Base-by-base conservation (phyloP, 2,797 vertebrate genomes). In the Pogonophryne albipinna region DNA sequence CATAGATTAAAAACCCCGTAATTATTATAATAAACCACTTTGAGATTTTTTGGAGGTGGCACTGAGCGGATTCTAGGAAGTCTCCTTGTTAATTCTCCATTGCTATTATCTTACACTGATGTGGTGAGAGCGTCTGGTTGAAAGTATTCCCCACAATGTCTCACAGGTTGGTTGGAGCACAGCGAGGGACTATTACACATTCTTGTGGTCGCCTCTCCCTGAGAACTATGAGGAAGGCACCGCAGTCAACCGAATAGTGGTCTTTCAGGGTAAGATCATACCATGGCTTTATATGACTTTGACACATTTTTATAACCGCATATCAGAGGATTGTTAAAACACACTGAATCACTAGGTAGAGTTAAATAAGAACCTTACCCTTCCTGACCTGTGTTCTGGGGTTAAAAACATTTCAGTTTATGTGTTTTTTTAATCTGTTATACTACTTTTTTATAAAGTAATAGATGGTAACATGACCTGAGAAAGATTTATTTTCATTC, bases 141-240 rank as follows among this genome's bases (percentile, higher is more conserved):
- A 90, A 77, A 70, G 50, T 52, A 84, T 83, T 82, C 71, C 61
- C 71, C 82, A 76, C 83, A 66, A 86, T 92, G 89, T 93, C 63
- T 90, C 89, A 78, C 91, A 99, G 98, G 98, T 99, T 89, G 98
- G 98, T 81, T 99, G 98, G 98, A 99, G 97, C 94, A 99, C 98
- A 45, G 97, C 98, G 79, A 96, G 98, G 90, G 98, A 99, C 93
- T 99, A 99, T 94, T 99, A 99, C 74, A 99, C 98, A 0, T 99
- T 99, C 95, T 93, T 99, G 89, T 99, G 98, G 98, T 99, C 98
- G n/a, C 97, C 97, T 85, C 95, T 98, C 90, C 97, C 98, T 81
- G 97, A 99, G 79, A 96, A 94, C 87, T 97, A 99, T 87, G 94
- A 94, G 59, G 96, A 97, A 91, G 97, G 97, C 89, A 97, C 96